phyloP scores from a whole-genome alignment of 2,797 vertebrate genomes.

The Alosa sapidissima region DNA sequence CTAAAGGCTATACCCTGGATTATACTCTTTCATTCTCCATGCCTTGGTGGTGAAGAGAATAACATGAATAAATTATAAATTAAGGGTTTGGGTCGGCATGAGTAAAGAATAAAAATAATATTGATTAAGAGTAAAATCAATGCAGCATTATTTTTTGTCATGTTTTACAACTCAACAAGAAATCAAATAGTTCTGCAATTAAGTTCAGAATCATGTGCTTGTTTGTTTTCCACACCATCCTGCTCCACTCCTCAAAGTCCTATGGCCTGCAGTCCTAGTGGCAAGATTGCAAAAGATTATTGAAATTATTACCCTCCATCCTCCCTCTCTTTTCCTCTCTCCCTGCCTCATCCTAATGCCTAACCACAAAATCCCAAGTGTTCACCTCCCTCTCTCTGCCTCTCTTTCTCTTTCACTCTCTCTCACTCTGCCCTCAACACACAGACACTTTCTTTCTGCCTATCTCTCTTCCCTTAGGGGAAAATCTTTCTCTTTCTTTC shows the following conservation, averaged over 20 bases:
- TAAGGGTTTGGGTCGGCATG: no score
- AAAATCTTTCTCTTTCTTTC: conserved; percentile 18
- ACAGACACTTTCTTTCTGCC: neutral
- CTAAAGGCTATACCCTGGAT: neutral
- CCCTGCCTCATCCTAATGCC: conserved; percentile 3
- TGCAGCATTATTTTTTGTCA: neutral
- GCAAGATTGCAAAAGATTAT: neutral
- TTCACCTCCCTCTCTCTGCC: neutral
- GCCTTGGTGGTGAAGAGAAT: no score
- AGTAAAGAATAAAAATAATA: no score
- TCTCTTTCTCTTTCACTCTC: neutral
- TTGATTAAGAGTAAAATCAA: no score
- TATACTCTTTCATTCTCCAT: no score
- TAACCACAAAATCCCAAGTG: neutral
- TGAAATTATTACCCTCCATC: neutral
- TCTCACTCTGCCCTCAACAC: neutral
- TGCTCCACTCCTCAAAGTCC: neutral
- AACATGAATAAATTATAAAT: no score
- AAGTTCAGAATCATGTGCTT: neutral
- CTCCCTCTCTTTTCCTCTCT: neutral
- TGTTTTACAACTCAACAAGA: neutral
- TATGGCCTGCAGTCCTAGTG: neutral
- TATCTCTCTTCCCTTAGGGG: conserved; percentile 7
- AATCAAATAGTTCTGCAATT: neutral
- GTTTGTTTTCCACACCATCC: neutral